Conservation (phyloP, 2,888 invertebrate genomes). For the Xestia sexstrigata region DNA sequence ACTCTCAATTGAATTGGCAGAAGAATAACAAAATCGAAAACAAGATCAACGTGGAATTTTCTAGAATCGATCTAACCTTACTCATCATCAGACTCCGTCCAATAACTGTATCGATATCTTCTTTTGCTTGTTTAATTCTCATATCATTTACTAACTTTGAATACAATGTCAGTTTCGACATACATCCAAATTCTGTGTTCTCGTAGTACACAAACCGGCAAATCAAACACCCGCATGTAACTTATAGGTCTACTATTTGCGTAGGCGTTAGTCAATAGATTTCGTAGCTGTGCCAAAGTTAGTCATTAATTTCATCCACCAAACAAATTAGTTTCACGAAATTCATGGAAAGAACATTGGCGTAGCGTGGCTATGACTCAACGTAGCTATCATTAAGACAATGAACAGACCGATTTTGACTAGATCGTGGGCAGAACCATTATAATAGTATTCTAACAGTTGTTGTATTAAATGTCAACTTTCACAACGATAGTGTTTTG, state of each 20-base stretch:
- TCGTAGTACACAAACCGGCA: slow-evolving; percentile 16
- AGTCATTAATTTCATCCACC: slow-evolving; percentile 21
- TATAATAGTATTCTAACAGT: background rate
- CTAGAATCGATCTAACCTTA: background rate
- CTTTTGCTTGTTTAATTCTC: background rate
- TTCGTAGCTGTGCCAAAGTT: slow-evolving; percentile 27
- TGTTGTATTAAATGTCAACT: background rate
- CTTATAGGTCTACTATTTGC: slow-evolving; percentile 37
- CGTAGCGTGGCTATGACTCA: slow-evolving; percentile 24
- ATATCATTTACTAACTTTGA: no score
- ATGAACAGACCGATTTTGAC: slow-evolving; percentile 8
- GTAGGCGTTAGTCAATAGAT: slow-evolving; percentile 40
- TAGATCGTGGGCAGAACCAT: background rate
- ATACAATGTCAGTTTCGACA: background rate
- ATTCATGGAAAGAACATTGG: slow-evolving; percentile 31
- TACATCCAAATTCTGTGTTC: background rate
- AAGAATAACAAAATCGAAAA: background rate
- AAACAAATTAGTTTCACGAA: slow-evolving; percentile 46
- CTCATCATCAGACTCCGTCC: background rate
- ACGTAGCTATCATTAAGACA: slow-evolving; percentile 32
- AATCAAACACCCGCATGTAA: slow-evolving; percentile 55
- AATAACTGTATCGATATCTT: background rate
- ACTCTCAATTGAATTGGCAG: slow-evolving; percentile 4
- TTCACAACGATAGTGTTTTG: background rate
- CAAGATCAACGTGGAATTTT: slow-evolving; percentile 1